Base-by-base conservation (phyloP, 1,140 invertebrate genomes). In the Cydia fagiglandana region DNA sequence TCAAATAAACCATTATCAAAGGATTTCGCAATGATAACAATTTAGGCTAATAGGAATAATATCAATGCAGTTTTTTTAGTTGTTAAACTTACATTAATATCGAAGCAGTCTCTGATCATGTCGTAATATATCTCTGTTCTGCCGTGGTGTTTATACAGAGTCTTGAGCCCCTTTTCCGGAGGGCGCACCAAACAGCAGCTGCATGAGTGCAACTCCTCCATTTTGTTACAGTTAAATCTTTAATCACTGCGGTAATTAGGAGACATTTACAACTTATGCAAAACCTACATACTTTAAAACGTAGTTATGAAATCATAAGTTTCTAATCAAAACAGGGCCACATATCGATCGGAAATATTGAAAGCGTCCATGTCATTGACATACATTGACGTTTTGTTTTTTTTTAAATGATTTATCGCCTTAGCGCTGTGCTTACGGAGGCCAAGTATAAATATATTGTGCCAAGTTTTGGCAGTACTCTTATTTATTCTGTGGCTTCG, bases 341-440 rank as follows among this genome's bases (percentile, higher is more conserved):
- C 56, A 61, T 61, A 61, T 61, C 20, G 56, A 61, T 61, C 56
- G 56, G 56, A 24, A 61, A 61, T 61, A 61, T 61, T 61, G 56
- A 61, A 24, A 61, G 56, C 56, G 56, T 61, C 56, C 56, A 61
- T 61, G 56, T 61, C 56, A 61, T 61, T 61, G 56, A 61, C 56
- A 24, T 24, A 6, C 56, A 56, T 61, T 61, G 56, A 61, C 56
- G 20, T 61, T 24, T 61, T 24, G 56, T 61, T 61, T 61, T 61
- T 61, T 61, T 61, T 56, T n/a, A n/a, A 61, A 61, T 24, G 56
- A 24, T 53, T 17, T 53, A 53, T 45, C 50, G 50, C 4, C 9
- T 0, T 53, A 53, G 50, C 17, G 50, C n/a, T 7, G 50, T 0
- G 6, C n/a, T 17, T 3, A n/a, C n/a, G 4, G n/a, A 15, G 50